Percentiles rank a stretch among this genome's conserved stretches.
phyloP scores from a whole-genome alignment of 2,888 invertebrate species.

The Leptinotarsa peninsularis region DNA sequence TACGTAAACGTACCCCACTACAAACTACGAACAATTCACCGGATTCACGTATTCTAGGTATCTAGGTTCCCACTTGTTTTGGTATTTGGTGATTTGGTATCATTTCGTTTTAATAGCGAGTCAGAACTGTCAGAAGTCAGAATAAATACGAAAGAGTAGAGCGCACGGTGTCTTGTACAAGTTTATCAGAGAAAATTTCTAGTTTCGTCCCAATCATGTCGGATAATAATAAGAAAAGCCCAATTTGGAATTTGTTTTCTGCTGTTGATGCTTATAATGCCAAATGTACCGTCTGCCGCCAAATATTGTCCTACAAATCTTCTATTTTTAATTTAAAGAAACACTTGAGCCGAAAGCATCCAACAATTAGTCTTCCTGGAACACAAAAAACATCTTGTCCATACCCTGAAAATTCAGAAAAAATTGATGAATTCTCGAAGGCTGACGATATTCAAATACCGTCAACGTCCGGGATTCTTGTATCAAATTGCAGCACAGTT shows the following conservation, averaged over 20 bases:
- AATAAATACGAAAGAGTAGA: no score
- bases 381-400: neutral
- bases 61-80: no score
- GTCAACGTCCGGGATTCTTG: neutral
- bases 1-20: neutral
- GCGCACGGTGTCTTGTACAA: no score
- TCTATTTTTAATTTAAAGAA: constrained; percentile 29
- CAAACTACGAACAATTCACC: no score
- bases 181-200: no score
- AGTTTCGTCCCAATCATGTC: neutral
- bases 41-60: no score
- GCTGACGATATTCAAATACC: neutral
- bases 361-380: constrained; percentile 16
- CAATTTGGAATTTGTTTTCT: neutral
- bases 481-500: neutral
- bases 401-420: no score
- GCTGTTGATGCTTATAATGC: neutral
- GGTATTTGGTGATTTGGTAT: no score
- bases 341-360: constrained; percentile 28
- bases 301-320: constrained; percentile 25
- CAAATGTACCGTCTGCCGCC: neutral
- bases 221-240: neutral
- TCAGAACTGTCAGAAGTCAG: no score
- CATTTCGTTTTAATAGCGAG: no score
- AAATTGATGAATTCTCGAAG: no score